Conservation (phyloP, 1,140 invertebrate genomes). For the Ceratoteleas bidentatus region DNA sequence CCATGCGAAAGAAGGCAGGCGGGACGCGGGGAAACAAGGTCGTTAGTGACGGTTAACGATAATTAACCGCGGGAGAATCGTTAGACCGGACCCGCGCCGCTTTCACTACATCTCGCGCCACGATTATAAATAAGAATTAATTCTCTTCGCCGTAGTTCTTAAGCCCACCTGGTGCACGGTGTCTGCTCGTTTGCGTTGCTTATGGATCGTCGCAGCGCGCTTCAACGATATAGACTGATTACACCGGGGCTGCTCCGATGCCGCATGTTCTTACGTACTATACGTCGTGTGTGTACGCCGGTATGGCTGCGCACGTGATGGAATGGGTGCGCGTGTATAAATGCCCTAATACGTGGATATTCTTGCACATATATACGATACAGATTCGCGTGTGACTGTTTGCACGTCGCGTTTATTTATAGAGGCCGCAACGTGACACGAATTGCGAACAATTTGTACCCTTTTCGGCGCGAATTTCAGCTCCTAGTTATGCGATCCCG, state of each 20-base stretch:
- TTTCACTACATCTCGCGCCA: constrained; percentile 43
- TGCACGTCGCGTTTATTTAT: constrained; percentile 47
- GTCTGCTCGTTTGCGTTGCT: constrained; percentile 48
- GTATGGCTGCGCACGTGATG: too few relatives aligned
- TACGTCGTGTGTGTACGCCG: constrained; percentile 26
- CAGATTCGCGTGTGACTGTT: too few relatives aligned
- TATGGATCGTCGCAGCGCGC: constrained; percentile 41
- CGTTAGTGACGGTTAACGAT: constrained; percentile 68
- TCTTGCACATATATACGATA: too few relatives aligned
- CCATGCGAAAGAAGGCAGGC: constrained; percentile 11
- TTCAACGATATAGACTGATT: constrained; percentile 56
- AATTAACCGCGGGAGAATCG: constrained; percentile 61
- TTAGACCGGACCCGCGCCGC: constrained; percentile 49
- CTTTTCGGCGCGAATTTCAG: constrained; percentile 28
- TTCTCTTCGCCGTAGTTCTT: constrained; percentile 60
- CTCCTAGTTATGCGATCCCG: constrained; percentile 37
- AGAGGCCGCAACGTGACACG: constrained; percentile 60
- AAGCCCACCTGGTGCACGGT: constrained; percentile 66
- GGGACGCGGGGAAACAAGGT: constrained; percentile 37
- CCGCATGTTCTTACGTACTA: constrained; percentile 16
- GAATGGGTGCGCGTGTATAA: not conserved
- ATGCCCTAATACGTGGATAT: too few relatives aligned
- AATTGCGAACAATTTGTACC: constrained; percentile 54
- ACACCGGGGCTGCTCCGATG: constrained; percentile 6
- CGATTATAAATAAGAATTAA: constrained; percentile 72